These are phyloP conservation scores for Trissoscelio sp. DNA, from an alignment of 2,888 invertebrate genomes.

Conservation along the genomic window DNA sequence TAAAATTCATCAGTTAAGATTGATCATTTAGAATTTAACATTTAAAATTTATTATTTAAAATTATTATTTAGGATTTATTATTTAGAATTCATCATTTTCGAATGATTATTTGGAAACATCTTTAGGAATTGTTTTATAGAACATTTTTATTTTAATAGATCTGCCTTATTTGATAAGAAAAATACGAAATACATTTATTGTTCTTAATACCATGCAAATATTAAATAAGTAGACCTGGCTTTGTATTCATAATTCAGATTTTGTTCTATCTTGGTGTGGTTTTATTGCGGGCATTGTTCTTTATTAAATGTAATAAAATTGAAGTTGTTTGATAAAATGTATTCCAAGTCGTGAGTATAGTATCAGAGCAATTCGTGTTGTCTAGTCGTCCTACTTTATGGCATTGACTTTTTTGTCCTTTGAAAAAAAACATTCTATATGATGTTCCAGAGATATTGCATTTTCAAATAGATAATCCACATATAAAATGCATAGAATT, in stretches of 20 bases:
- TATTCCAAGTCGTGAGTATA: slow-evolving; percentile 40
- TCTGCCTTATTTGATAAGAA: slow-evolving; percentile 5
- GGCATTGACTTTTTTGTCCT: slow-evolving; percentile 10
- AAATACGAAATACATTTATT: neutral
- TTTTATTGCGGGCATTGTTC: slow-evolving; percentile 54
- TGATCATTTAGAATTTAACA: too few relatives aligned
- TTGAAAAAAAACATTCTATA: neutral
- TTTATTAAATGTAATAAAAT: slow-evolving; percentile 50
- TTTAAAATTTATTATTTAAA: too few relatives aligned
- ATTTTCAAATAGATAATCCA: slow-evolving; percentile 4
- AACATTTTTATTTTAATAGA: neutral
- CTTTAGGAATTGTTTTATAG: neutral
- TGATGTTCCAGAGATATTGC: neutral
- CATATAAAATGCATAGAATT: slow-evolving; percentile 9
- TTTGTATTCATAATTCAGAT: slow-evolving; percentile 25
- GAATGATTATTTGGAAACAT: too few relatives aligned
- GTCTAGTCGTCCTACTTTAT: slow-evolving; percentile 29
- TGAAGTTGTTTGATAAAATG: slow-evolving; percentile 40
- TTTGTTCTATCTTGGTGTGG: slow-evolving; percentile 35
- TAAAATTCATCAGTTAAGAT: too few relatives aligned
- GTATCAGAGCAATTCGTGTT: slow-evolving; percentile 26
- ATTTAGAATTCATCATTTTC: too few relatives aligned
- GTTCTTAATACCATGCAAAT: neutral
- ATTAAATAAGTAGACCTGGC: neutral
- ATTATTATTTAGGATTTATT: too few relatives aligned